Evolutionary conservation across 2,888 invertebrate species (phyloP).

Genomic region (Oxycera nigricornis): DNA sequence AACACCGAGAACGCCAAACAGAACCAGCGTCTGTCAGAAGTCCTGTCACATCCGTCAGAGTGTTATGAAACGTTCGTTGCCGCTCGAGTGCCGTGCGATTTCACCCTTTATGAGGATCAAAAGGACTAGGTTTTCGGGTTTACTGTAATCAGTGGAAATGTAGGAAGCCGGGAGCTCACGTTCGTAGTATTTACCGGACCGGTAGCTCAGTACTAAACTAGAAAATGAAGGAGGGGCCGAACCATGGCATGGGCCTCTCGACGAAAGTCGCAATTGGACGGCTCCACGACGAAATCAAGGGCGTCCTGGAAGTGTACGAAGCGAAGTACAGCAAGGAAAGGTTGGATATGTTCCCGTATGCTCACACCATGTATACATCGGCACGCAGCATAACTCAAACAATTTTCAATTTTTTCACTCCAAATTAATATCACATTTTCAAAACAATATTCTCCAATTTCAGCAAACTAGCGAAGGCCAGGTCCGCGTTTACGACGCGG

Average conservation of each 20-base stretch:
- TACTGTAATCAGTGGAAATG: neutral
- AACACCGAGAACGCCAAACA: slow-evolving; percentile 8
- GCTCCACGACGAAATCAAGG: slow-evolving; percentile 73
- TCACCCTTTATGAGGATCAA: neutral
- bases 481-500: slow-evolving; percentile 58
- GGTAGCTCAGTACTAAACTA: neutral
- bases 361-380: too few species aligned
- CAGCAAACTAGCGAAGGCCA: slow-evolving; percentile 56
- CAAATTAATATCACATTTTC: slow-evolving; percentile 59
- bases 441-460: slow-evolving; percentile 48
- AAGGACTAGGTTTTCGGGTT: neutral
- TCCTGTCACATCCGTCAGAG: neutral
- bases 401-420: too few species aligned
- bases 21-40: slow-evolving; percentile 17
- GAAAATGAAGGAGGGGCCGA: slow-evolving; percentile 15
- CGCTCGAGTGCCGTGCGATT: neutral
- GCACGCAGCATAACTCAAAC: too few species aligned
- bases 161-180: neutral
- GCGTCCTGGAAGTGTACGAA: slow-evolving; percentile 70
- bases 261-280: slow-evolving; percentile 74
- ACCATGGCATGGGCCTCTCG: slow-evolving; percentile 64
- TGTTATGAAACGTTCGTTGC: slow-evolving; percentile 20
- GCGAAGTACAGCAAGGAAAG: slow-evolving; percentile 66
- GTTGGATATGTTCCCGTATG: slow-evolving; percentile 53
- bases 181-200: neutral